Evolutionary conservation across 2,113 vertebrate species (phyloP).

Genomic region (Sialia sialis): DNA sequence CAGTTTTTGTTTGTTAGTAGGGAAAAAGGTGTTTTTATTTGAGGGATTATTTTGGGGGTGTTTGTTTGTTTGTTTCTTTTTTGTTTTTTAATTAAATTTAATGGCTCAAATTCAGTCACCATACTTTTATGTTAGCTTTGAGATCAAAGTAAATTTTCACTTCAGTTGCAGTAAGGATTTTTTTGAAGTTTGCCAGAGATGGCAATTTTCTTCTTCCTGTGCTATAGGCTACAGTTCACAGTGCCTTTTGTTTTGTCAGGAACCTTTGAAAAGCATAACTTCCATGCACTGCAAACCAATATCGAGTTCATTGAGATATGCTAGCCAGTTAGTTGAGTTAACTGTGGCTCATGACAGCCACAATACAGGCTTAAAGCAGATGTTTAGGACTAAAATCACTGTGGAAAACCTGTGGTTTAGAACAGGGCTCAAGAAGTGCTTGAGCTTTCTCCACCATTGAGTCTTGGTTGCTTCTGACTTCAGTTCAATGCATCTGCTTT

Average conservation of each 20-base stretch:
- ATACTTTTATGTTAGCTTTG: neutral
- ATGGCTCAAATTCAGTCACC: neutral
- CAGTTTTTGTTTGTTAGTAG: neutral
- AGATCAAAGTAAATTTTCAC: neutral
- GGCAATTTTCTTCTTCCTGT: neutral
- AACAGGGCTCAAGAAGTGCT: neutral
- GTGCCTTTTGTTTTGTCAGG: neutral
- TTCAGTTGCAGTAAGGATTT: neutral
- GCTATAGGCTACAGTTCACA: neutral
- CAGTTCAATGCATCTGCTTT: neutral
- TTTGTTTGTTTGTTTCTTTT: neutral
- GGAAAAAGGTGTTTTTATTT: neutral
- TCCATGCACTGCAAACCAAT: neutral
- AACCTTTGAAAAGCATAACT: neutral
- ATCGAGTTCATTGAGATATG: neutral
- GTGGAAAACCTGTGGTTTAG: neutral
- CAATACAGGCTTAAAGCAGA: neutral
- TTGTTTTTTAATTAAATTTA: neutral
- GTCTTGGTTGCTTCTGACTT: neutral
- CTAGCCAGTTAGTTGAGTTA: neutral
- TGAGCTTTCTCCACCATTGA: fast-evolving
- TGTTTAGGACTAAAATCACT: neutral
- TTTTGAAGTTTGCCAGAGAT: neutral
- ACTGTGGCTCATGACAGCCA: neutral
- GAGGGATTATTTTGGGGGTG: neutral